Base-by-base conservation (phyloP, 2,888 invertebrate genomes). In the Eledona agricola region DNA sequence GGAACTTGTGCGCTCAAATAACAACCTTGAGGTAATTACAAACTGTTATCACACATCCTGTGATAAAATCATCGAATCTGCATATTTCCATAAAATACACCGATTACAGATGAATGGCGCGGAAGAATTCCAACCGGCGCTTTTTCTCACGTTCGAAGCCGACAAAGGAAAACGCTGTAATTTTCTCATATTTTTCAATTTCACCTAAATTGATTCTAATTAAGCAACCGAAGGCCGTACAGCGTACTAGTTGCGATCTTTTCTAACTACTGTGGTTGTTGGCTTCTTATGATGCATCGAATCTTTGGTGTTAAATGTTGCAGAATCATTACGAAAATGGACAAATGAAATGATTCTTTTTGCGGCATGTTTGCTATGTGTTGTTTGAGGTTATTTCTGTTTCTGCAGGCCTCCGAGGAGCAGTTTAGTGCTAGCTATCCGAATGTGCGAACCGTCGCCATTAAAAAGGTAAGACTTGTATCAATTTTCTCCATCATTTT, bases 401-500 rank as follows among this genome's bases (percentile, higher is more conserved):
- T 73, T 59, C 74, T 78, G 52, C 83, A 88, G 87, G 81, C 84
- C 60, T 79, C 81, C 56, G 87, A 88, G 74, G 86, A 88, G 73
- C 82, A 83, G 62, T 88, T 73, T 64, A 71, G 84, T 71, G 81
- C 84, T 51, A 84, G 81, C 62, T 91, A 88, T 81, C 89, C 86
- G 72, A 90, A 90, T 60, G 84, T 93, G 53, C 82, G 89, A 65
- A 86, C 88, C 51, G 85, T 93, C 56, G 86, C 88, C 58, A 84
- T 94, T 73, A 92, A 90, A 77, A 94, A 94, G 86, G 91, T 90
- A 79, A 72, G 5, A 15, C 26, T 13, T 22, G 19, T 4, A 26
- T 12, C 2, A n/a, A 17, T 16, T 28, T 25, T 28, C 17, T 40
- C 28, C 7, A 19, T 28, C 25, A 17, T n/a, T 10, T 25, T 4